These are phyloP conservation scores for Trinectes maculatus DNA, from an alignment of 2,113 vertebrate species.

Conservation along the genomic window DNA sequence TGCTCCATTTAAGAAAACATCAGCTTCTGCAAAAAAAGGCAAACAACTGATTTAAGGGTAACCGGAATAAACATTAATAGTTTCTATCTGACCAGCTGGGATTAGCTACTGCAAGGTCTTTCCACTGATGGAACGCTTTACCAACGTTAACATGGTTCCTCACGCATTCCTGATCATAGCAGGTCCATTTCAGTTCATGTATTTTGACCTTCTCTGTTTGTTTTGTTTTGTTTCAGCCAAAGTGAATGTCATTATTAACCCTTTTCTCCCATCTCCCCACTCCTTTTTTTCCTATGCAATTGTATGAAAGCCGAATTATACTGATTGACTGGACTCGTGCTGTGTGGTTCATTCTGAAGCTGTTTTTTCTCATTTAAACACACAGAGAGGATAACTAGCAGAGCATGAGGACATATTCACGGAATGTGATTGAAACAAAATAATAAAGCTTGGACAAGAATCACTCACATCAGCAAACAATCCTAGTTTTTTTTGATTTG, in stretches of 20 bases:
- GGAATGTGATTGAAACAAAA: too few relatives aligned
- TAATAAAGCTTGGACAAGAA: too few relatives aligned
- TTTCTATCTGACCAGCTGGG: neutral
- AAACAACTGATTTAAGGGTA: too few relatives aligned
- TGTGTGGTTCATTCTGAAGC: neutral
- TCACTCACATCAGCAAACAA: conserved; percentile 1
- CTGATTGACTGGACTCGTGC: neutral
- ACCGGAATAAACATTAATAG: too few relatives aligned
- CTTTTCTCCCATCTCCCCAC: neutral
- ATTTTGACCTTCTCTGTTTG: neutral
- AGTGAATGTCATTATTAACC: too few relatives aligned
- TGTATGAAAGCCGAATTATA: neutral
- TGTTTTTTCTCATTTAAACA: neutral
- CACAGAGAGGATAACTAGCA: too few relatives aligned
- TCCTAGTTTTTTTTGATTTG: conserved; percentile 6
- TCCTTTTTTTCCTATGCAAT: neutral
- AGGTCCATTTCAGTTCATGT: too few relatives aligned
- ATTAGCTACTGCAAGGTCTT: too few relatives aligned
- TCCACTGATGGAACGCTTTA: neutral
- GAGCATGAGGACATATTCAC: too few relatives aligned
- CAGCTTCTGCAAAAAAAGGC: too few relatives aligned
- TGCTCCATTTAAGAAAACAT: too few relatives aligned
- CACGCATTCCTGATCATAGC: neutral
- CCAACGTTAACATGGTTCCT: neutral
- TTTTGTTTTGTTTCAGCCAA: too few relatives aligned